Evolutionary conservation across 2,797 vertebrate genomes (phyloP).

Genomic region (Pseudocheirus occidentalis): DNA sequence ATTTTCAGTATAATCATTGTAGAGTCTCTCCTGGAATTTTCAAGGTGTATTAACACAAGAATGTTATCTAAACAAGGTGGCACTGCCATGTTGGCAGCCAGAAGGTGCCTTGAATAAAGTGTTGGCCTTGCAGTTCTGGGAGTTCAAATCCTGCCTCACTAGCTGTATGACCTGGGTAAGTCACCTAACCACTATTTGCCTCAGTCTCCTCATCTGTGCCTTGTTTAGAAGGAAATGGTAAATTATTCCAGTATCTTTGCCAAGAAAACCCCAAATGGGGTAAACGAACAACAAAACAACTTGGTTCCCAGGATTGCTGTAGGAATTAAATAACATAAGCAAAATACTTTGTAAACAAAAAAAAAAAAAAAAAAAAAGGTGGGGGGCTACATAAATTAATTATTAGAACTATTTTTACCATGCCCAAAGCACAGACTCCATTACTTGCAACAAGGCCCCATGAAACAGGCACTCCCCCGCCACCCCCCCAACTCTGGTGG

Average conservation of each 20-base stretch:
- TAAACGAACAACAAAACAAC: background rate
- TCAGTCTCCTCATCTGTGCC: background rate
- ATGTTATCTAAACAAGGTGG: background rate
- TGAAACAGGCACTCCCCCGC: background rate
- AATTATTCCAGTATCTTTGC: background rate
- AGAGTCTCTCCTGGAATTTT: slow-evolving; percentile 10
- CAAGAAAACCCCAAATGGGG: no score
- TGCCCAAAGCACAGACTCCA: background rate
- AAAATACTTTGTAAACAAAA: background rate
- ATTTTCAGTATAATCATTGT: background rate
- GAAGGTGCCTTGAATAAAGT: background rate
- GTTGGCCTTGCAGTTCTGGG: background rate
- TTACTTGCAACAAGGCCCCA: background rate
- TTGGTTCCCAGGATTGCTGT: background rate
- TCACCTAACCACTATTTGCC: background rate
- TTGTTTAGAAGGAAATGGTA: background rate
- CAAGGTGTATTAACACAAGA: background rate
- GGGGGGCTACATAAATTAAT: background rate
- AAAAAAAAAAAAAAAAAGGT: no score
- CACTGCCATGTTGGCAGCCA: background rate
- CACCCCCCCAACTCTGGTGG: background rate
- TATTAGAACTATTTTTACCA: background rate
- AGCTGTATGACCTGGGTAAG: background rate
- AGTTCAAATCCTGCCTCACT: background rate
- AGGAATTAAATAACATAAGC: background rate